Percentiles rank a stretch among this genome's conserved stretches.
Conservation (phyloP, 2,797 vertebrate genomes). For the Pteropus rufus region DNA sequence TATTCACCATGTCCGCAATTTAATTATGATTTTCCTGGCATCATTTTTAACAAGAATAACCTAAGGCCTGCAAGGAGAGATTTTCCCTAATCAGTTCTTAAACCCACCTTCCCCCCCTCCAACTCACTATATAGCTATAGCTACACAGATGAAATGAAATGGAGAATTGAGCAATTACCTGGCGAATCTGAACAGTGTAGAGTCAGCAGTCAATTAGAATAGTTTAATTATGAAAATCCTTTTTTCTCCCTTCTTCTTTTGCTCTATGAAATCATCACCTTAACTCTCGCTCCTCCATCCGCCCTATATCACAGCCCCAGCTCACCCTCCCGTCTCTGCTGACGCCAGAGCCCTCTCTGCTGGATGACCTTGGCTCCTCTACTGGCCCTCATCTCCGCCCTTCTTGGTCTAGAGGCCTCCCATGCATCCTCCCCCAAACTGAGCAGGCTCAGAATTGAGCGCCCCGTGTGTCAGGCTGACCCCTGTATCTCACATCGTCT, state of each 20-base stretch:
- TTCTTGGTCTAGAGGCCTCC: not conserved
- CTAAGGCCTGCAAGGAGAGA: conserved; percentile 53
- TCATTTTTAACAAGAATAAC: conserved; percentile 73
- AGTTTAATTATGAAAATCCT: conserved; percentile 53
- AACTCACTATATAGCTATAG: not conserved
- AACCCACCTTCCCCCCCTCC: not conserved
- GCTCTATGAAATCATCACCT: not conserved
- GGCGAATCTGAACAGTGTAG: conserved; percentile 21
- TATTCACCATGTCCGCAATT: conserved; percentile 60
- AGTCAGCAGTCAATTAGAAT: conserved; percentile 66
- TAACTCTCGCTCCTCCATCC: not conserved
- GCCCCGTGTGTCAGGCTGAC: not conserved
- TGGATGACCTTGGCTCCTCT: not conserved
- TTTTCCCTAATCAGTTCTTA: conserved; percentile 63
- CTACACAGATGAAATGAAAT: conserved; percentile 16
- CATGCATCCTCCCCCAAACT: fast-evolving
- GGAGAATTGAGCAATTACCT: conserved; percentile 54
- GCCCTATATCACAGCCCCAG: not conserved
- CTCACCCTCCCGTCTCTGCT: not conserved
- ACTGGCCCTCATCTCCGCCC: fast-evolving
- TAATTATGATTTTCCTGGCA: conserved; percentile 75
- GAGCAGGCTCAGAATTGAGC: not conserved
- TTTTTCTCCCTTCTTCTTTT: not conserved
- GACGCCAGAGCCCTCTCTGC: not conserved
- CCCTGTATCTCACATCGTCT: not conserved